Percentiles rank a stretch among this genome's conserved stretches.
These are phyloP conservation scores for Aramus guarauna DNA, from an alignment of 2,113 vertebrate species.

Conservation along the genomic window DNA sequence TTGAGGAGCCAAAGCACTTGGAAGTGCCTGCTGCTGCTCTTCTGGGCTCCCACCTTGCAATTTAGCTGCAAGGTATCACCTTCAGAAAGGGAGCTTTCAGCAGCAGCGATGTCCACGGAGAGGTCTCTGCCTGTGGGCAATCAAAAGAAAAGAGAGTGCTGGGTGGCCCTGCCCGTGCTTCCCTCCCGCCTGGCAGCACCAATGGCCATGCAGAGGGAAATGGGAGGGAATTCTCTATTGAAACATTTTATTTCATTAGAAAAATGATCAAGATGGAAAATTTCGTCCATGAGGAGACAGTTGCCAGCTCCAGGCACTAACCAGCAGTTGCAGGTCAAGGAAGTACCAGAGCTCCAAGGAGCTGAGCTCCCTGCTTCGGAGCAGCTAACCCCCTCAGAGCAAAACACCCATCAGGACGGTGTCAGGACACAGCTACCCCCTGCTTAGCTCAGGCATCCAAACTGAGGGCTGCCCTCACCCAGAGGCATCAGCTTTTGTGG, in stretches of 20 bases:
- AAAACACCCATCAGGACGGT: neutral
- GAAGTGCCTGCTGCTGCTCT: slow-evolving; percentile 62
- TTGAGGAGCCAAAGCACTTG: slow-evolving; percentile 75
- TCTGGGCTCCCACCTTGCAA: slow-evolving; percentile 65
- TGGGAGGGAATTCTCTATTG: neutral
- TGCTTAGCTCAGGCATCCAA: neutral
- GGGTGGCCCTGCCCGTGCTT: neutral
- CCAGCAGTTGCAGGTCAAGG: rapidly evolving
- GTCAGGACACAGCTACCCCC: neutral
- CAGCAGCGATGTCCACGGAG: slow-evolving; percentile 44
- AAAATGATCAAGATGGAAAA: neutral
- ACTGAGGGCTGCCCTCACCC: neutral
- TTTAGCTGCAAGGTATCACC: slow-evolving; percentile 72
- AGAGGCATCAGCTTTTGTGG: neutral
- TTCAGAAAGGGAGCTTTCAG: slow-evolving; percentile 44
- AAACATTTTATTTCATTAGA: neutral
- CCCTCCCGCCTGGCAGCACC: neutral
- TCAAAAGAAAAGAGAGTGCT: slow-evolving; percentile 3
- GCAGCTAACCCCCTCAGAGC: rapidly evolving
- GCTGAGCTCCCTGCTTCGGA: neutral
- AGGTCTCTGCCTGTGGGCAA: slow-evolving; percentile 64
- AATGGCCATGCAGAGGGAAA: neutral
- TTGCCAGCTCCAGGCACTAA: neutral
- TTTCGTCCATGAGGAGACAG: neutral
- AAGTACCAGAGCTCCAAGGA: neutral